Evolutionary conservation across 2,113 vertebrate genomes (phyloP).

Genomic region (Mastomys natalensis): DNA sequence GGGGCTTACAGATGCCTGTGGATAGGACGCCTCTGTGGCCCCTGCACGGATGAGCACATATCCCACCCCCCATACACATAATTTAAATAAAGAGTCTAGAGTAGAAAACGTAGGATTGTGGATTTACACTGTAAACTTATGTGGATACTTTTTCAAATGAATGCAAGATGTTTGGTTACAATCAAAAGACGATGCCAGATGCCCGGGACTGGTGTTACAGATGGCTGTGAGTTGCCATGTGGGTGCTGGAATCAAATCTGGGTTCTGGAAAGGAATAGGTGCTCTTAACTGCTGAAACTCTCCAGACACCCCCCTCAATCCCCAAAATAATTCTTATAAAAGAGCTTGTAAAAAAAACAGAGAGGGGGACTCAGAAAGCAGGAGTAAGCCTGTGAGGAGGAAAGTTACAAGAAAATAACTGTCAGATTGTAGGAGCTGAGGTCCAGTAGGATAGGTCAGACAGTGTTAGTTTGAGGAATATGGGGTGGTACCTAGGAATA

Average conservation of each 20-base stretch:
- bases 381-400: not conserved
- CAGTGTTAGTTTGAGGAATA: not conserved
- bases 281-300: not conserved
- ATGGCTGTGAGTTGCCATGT: not conserved
- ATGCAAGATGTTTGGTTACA: constrained; percentile 3
- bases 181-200: not conserved
- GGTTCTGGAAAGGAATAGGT: not conserved
- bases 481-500: not conserved
- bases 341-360: not conserved
- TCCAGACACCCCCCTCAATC: not conserved
- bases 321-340: not conserved
- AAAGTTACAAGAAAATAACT: constrained; percentile 1
- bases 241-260: not conserved
- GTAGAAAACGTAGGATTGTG: constrained; percentile 5
- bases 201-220: not conserved
- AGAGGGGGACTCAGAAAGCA: not conserved
- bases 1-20: not conserved
- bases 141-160: constrained; percentile 18
- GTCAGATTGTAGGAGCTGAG: not conserved
- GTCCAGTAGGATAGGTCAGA: not conserved
- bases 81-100: not conserved
- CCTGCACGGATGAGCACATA: not conserved
- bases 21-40: too few relatives aligned
- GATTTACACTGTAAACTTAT: constrained; percentile 41
- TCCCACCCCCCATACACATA: not conserved